Evolutionary conservation across 1,140 invertebrate genomes (phyloP), one percentile per base, ranked within the genome.

Genomic region (Bombus confusus): DNA sequence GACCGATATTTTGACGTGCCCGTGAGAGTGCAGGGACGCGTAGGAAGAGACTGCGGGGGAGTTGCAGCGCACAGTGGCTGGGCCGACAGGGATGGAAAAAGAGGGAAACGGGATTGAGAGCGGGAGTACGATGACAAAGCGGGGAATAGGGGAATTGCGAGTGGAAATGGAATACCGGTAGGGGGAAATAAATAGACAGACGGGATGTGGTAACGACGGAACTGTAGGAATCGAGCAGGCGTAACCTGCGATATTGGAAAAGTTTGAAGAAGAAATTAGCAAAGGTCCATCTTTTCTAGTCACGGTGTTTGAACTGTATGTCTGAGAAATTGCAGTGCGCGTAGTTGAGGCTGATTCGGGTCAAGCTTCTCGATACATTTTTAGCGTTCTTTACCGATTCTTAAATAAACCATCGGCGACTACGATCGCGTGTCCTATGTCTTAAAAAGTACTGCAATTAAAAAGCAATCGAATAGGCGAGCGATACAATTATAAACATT

Each of bases 101-200:
- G 22, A 22, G 31, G 69, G 18, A 3, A n/a, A 52, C 47, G 47
- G 47, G 22, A 47, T 25, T 13, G 43, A n/a, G 31, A 1, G 72
- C 18, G 37, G 47, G 47, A 22, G 0, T 31, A 39, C 37, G 69
- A 52, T 28, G 83, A 80, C 68, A 64, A 47, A 79, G 10, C 28
- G 31, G 41, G 15, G 31, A 31, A 82, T 13, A 31, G 2, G 0
- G 25, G 47, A n/a, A 34, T 59, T 15, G 41, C 31, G 22, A 68
- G 3, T 64, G 28, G 31, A 25, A 37, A 41, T 8, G 34, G n/a
- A 2, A 59, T 9, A 41, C 12, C 28, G 34, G 41, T 52, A 57
- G 9, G 25, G 39, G 52, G 52, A 37, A 41, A 78, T 79, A 78
- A 78, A 84, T 84, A 71, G 39, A 76, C 59, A 73, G 31, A 39